Base-by-base conservation (phyloP, 1,140 invertebrate species). In the Carposina sasakii region DNA sequence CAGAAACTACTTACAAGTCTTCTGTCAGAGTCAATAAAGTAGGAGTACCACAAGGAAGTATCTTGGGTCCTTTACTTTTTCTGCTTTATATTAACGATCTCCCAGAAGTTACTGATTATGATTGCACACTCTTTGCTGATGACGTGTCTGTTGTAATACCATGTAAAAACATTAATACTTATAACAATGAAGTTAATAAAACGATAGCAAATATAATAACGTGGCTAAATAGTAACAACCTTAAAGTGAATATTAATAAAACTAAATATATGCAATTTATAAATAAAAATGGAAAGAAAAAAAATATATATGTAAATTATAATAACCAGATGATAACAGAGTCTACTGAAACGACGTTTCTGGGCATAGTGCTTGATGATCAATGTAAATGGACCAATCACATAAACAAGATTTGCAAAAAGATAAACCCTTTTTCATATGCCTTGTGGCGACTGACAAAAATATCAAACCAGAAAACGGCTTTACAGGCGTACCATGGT, bases 111-210 rank as follows among this genome's bases (percentile, higher is more conserved):
- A 19, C 20, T 5, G 20, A 37, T 17, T 37, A 37, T 19, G 3
- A 16, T 3, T 37, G 34, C 34, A 37, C 34, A 19, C 10, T 44
- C 19, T 44, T 44, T 44, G 42, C 42, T 19, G 42, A 44, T 13
- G 42, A 44, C n/a, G 20, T 44, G 1, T 44, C 42, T 19, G 5
- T 44, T 8, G 16, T 44, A 15, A 21, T 44, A 2, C 42, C 42
- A 5, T n/a, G 17, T 5, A 26, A 19, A 3, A 28, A 2, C 16
- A 16, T 16, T 28, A 3, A 2, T 16, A 15, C 3, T 15, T 42
- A 26, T 16, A 28, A 19, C 13, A n/a, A 42, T 26, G n/a, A 2
- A 26, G 16, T 43, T n/a, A 43, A 43, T 30, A 19, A 43, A 9
- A 30, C 41, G 9, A 19, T 43, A 19, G 13, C 1, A 19, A 3